Base-by-base conservation (phyloP, 2,888 invertebrate genomes). In the Tetramorium bicarinatum region DNA sequence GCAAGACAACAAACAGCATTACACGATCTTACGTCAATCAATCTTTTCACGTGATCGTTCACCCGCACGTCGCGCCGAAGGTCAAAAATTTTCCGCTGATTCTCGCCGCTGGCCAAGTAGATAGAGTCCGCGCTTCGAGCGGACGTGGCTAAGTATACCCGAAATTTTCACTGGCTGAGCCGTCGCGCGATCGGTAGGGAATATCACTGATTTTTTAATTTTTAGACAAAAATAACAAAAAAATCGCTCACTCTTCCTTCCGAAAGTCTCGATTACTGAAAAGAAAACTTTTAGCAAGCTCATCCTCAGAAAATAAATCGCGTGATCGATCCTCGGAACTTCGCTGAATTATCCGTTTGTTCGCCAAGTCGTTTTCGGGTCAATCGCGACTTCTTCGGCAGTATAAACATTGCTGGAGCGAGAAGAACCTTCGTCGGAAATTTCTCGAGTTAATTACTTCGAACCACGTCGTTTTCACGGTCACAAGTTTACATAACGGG, bases 121-220 rank as follows among this genome's bases (percentile, higher is more conserved):
- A 84, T 59, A n/a, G 56, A 74, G 54, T 69, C 84, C 84, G 59
- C 21, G 52, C 52, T 66, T 25, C 76, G 52, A 56, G 74, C 82
- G 66, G 88, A 80, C 87, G 44, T 59, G 25, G 52, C 21, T n/a
- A 13, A 52, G 15, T 49, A 56, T 56, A 69, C 80, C 7, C 77
- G 34, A 9, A 29, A 34, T 29, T 29, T 47, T 67, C 64, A 61
- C 44, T 69, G 13, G 11, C 13, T 29, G 38, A 44, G 62, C 75
- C 47, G 13, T 44, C 38, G 62, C 47, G 3, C 47, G 13, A 29
- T 44, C 38, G 7, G 15, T n/a, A 4, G 29, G 15, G 13, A 34
- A 62, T 15, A 25, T 38, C 29, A 34, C 29, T 34, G 29, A 34
- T 34, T 34, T 34, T 34, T 34, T 34, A 34, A 34, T 4, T 34